Evolutionary conservation across 1,140 invertebrate genomes (phyloP).

Genomic region (Nymphalis io): DNA sequence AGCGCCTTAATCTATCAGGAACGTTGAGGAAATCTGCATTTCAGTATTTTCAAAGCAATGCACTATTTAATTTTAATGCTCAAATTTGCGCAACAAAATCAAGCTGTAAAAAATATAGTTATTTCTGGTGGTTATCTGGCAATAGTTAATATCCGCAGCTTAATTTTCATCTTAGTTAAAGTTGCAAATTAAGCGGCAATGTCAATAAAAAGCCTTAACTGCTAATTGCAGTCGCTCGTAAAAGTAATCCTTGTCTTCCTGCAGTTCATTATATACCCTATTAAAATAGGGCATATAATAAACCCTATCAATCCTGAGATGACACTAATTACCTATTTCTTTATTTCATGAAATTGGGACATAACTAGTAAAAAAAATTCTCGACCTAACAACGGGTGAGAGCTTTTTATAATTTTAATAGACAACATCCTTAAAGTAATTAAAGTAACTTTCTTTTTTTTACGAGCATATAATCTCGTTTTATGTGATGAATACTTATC

Average conservation of each 20-base stretch:
- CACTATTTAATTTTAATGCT: conserved; percentile 7
- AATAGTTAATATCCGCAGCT: conserved; percentile 48
- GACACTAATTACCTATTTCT: conserved; percentile 21
- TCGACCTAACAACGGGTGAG: background rate
- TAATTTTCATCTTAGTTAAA: conserved; percentile 60
- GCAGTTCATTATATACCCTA: conserved; percentile 17
- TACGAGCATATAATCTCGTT: conserved; percentile 33
- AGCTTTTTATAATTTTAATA: conserved; percentile 17
- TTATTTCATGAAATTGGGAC: conserved; percentile 6
- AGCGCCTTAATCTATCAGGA: conserved; percentile 35
- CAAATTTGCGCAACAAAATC: conserved; percentile 46
- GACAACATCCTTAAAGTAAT: conserved; percentile 15
- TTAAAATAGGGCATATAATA: conserved; percentile 8
- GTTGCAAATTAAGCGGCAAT: conserved; percentile 6
- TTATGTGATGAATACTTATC: conserved; percentile 41
- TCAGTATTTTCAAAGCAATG: conserved; percentile 13
- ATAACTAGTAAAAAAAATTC: background rate
- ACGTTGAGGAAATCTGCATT: conserved; percentile 22
- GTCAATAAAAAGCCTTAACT: conserved; percentile 61
- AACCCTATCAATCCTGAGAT: conserved; percentile 11
- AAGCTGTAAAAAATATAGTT: conserved; percentile 41
- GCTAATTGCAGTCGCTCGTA: conserved; percentile 62
- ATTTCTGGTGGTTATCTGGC: conserved; percentile 51
- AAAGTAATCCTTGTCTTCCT: conserved; percentile 57
- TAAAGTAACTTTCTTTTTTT: conserved; percentile 30